Evolutionary conservation across 2,797 vertebrate genomes (phyloP), one percentile per base, ranked within the genome.

Genomic region (Danio albolineatus): DNA sequence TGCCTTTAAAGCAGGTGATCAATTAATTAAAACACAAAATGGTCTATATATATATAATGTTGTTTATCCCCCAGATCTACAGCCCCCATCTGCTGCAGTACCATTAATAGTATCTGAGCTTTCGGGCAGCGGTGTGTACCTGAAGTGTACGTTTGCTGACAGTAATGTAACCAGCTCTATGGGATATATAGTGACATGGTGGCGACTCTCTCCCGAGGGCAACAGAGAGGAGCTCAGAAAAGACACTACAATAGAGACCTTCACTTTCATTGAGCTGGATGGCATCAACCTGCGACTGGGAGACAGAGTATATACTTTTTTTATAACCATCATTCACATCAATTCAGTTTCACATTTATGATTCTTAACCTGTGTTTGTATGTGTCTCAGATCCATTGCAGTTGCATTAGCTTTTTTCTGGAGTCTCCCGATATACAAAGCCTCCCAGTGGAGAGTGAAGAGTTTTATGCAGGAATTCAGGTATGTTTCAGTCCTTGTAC

Each of bases 381-480:
- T 36, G 36, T 80, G 36, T 80, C 44, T 79, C 87, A 98, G 96
- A 93, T 98, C 84, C 95, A 92, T 87, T 98, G 96, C 86, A 95
- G 93, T 83, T 89, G 90, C 87, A 94, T 93, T 80, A 82, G 93
- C 85, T 98, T 98, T 91, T 94, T 94, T 73, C 76, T 96, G 90
- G 96, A 96, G 71, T 91, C 90, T 0, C 95, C 95, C 0, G 89
- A 93, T 36, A 7, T 91, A 67, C 93, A 86, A 19, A 92, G 97
- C 51, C 38, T 86, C 70, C 59, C 88, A 0, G 88, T 90, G 38
- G 93, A 97, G 80, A 98, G 96, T 88, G 84, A 78, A 72, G 95
- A 95, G 89, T 97, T 96, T 91, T 98, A 97, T 90, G 95, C 94
- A 59, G 96, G 96, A 28, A 93, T 98, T 89, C 93, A 92, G 91